Evolutionary conservation across 2,797 vertebrate genomes (phyloP).

Genomic region (Pelobates cultripes): DNA sequence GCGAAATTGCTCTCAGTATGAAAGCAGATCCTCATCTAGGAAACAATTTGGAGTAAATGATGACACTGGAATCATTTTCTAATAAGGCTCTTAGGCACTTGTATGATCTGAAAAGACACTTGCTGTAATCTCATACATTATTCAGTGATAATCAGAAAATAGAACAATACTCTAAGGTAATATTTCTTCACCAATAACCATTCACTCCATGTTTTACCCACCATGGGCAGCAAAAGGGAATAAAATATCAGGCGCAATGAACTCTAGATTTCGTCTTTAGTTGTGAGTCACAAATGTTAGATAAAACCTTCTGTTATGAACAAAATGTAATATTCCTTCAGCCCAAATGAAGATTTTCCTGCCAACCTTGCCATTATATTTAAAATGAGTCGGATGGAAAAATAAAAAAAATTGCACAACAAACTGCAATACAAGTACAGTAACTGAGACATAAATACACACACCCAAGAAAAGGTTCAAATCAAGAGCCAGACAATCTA

Average conservation of each 20-base stretch:
- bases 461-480: neutral
- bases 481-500: no score
- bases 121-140: conserved; percentile 51
- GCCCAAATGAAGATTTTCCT: neutral
- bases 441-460: neutral
- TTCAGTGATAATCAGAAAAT: conserved; percentile 38
- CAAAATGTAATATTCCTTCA: neutral
- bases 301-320: neutral
- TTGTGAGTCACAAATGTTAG: no score
- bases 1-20: conserved; percentile 35
- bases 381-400: neutral
- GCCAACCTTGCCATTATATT: neutral
- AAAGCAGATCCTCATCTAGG: conserved; percentile 35
- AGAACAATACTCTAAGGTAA: conserved; percentile 48
- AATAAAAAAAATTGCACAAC: neutral
- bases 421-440: neutral
- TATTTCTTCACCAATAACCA: conserved; percentile 35
- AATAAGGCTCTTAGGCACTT: conserved; percentile 46
- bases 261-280: neutral
- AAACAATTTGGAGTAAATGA: conserved; percentile 47
- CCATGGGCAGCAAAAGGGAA: conserved; percentile 2
- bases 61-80: conserved; percentile 44
- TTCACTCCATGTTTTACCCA: conserved; percentile 30
- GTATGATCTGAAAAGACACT: conserved; percentile 47
- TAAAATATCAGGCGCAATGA: conserved; percentile 7